phyloP scores from a whole-genome alignment of 2,888 invertebrate species.

The Chydorus sphaericus region DNA sequence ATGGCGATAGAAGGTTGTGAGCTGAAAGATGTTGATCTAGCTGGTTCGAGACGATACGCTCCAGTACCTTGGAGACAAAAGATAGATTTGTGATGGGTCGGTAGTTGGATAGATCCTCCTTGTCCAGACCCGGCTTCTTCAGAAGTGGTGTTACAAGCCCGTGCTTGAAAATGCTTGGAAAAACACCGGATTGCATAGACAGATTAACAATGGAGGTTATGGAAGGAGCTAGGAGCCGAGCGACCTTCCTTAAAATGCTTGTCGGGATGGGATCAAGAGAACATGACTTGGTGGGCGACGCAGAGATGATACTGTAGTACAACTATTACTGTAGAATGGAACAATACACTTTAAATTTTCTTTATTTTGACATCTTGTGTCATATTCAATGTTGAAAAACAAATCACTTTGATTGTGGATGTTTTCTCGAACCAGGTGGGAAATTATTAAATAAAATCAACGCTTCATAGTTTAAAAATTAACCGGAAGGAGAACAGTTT shows the following conservation, averaged over 20 bases:
- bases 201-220: not conserved
- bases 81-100: not conserved
- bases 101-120: not conserved
- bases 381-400: no score
- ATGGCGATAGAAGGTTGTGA: not conserved
- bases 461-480: no score
- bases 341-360: no score
- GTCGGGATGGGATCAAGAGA: not conserved
- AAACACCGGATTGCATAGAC: not conserved
- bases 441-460: no score
- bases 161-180: not conserved
- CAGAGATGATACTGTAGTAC: no score
- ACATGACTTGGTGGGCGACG: not conserved
- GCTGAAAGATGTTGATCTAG: not conserved
- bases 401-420: no score
- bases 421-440: no score
- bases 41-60: not conserved
- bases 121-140: not conserved
- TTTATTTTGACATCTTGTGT: no score
- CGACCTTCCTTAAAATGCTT: not conserved
- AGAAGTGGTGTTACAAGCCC: not conserved
- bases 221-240: not conserved
- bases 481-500: no score
- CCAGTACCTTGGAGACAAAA: not conserved
- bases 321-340: no score